phyloP scores from a whole-genome alignment of 2,888 invertebrate genomes.

The Mayetiola destructor region DNA sequence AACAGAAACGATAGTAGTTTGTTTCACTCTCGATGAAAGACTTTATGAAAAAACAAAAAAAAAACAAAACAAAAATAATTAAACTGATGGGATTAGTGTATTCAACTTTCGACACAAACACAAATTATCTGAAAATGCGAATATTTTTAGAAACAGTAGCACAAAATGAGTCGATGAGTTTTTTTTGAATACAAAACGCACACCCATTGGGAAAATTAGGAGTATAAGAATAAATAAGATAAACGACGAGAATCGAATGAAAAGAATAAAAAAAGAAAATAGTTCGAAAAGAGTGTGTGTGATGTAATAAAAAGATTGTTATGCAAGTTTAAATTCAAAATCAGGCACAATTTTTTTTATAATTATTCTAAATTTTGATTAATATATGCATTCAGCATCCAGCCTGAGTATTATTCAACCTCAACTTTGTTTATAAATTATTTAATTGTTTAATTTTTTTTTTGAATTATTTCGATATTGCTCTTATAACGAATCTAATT shows the following conservation, averaged over 20 bases:
- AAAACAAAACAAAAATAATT: background rate
- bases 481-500: background rate
- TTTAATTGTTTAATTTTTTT: background rate
- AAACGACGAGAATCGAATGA: background rate
- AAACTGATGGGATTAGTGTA: background rate
- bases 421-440: background rate
- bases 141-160: slow-evolving; percentile 7
- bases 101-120: slow-evolving; percentile 9
- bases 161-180: background rate
- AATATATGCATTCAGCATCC: too few relatives aligned
- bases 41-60: too few relatives aligned
- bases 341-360: background rate
- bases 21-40: too few relatives aligned
- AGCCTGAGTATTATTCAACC: too few relatives aligned
- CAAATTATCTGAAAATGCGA: background rate
- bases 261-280: background rate
- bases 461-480: background rate
- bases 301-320: slow-evolving; percentile 13
- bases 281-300: slow-evolving; percentile 5
- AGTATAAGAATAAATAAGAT: background rate
- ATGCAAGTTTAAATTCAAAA: slow-evolving; percentile 12
- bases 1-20: too few relatives aligned
- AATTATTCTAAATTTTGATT: too few relatives aligned
- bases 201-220: background rate
- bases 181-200: background rate